Evolutionary conservation across 2,888 invertebrate genomes (phyloP).

Genomic region (Cancer borealis): DNA sequence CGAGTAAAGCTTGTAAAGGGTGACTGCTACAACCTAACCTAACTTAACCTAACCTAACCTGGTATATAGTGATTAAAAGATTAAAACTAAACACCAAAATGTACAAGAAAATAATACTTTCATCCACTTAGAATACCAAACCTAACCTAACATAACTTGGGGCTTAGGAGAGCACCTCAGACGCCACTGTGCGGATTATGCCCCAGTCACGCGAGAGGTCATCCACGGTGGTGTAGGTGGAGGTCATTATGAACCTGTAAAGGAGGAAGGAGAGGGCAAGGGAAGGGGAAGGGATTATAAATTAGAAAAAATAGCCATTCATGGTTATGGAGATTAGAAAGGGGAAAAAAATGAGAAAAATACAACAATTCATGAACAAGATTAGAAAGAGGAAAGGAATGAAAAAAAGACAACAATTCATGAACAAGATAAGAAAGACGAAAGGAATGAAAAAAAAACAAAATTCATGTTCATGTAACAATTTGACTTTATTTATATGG

Average conservation of each 20-base stretch:
- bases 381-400: background rate
- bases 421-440: background rate
- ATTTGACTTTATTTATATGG: too few species aligned
- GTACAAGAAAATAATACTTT: too few species aligned
- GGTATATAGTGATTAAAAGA: too few species aligned
- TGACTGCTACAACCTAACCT: too few species aligned
- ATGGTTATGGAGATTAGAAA: background rate
- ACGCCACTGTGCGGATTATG: constrained; percentile 80
- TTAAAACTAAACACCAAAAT: background rate
- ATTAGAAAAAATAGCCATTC: background rate
- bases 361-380: background rate
- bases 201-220: constrained; percentile 89
- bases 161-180: constrained; percentile 79
- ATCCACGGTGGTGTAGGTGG: constrained; percentile 85
- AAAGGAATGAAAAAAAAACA: background rate
- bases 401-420: background rate
- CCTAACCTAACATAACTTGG: background rate
- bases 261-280: background rate
- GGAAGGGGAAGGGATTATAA: too few species aligned
- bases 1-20: too few species aligned
- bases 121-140: too few species aligned
- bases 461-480: too few species aligned
- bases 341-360: background rate
- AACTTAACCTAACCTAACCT: background rate
- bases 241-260: constrained; percentile 92